Base-by-base conservation (phyloP, 2,888 invertebrate species). In the Clistopyga incitator region DNA sequence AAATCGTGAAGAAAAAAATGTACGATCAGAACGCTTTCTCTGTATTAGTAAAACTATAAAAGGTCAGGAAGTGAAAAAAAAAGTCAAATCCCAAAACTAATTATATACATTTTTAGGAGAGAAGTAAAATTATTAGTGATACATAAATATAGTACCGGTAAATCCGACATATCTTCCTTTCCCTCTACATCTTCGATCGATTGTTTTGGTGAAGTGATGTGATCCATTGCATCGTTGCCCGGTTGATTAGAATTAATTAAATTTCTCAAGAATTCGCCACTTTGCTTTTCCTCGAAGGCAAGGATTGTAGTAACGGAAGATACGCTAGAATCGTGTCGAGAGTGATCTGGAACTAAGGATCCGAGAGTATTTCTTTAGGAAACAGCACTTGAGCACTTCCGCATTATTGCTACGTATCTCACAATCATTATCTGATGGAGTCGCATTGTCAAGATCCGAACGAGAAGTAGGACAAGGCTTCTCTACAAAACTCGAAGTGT, bases 201-300 rank as follows among this genome's bases (percentile, higher is more conserved):
- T 8, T 67, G 15, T 45, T 45, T 47, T 25, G 25, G 25, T 45
- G 67, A 23, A 42, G 18, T 23, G 6, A 29, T 6, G 10, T 15
- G 20, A 59, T 59, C 25, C 8, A 25, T 23, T 10, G n/a, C 23
- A 42, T 71, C 77, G 42, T 81, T 42, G 11, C 71, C 79, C 2
- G 65, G 71, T 47, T 29, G 42, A 6, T 79, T 76, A 13, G 83
- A 67, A 29, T 59, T 52, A 23, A 83, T 72, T 3, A 80, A 50
- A 67, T 54, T 61, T 67, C 42, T 50, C 38, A 80, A 52, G 61
- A 83, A 83, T 76, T 79, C 15, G 18, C 25, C 50, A 38, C 13
- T 67, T 18, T 45, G 42, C 6, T 34, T 59, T 25, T 11, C 50
- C 6, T 45, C 23, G 18, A 18, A 11, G 11, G 45, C 47, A 3